These are phyloP conservation scores for Cerceris ruficornis DNA, from an alignment of 2,888 invertebrate species.

Conservation along the genomic window DNA sequence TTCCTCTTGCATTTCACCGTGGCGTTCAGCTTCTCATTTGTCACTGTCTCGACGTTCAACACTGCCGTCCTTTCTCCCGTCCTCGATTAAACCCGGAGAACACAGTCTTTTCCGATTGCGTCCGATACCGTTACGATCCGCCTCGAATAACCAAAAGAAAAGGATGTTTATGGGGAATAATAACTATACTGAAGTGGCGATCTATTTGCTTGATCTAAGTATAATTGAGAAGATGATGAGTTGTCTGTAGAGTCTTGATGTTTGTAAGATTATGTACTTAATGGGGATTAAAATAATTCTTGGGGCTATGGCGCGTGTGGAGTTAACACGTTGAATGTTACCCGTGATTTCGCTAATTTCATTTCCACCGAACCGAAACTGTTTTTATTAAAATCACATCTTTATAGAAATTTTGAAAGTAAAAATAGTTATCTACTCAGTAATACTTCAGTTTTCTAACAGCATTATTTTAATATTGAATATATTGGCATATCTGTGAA, in stretches of 20 bases:
- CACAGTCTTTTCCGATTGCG: conserved; percentile 24
- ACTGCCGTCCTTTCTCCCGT: conserved; percentile 11
- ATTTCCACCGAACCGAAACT: too few species aligned
- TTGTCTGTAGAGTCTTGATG: too few species aligned
- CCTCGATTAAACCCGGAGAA: conserved; percentile 30
- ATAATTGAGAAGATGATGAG: neutral
- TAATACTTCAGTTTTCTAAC: too few species aligned
- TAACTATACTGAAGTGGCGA: neutral
- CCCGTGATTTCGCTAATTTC: too few species aligned
- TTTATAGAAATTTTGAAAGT: too few species aligned
- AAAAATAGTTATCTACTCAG: too few species aligned
- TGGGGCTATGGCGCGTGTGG: neutral
- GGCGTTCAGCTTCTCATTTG: conserved; percentile 21
- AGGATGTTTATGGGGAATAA: neutral
- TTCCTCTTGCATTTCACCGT: conserved; percentile 11
- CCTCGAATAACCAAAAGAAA: neutral
- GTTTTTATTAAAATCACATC: too few species aligned
- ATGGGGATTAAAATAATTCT: too few species aligned
- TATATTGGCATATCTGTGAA: too few species aligned
- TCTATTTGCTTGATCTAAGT: neutral
- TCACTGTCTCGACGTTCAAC: conserved; percentile 35
- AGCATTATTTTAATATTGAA: too few species aligned
- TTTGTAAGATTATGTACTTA: too few species aligned
- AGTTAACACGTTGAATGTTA: too few species aligned
- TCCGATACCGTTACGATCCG: conserved; percentile 10